A percentile compares a stretch with the other conserved stretches of the same genome.
These are phyloP conservation scores for Muntiacus muntjak DNA, from an alignment of 2,113 vertebrate species.

Conservation along the genomic window DNA sequence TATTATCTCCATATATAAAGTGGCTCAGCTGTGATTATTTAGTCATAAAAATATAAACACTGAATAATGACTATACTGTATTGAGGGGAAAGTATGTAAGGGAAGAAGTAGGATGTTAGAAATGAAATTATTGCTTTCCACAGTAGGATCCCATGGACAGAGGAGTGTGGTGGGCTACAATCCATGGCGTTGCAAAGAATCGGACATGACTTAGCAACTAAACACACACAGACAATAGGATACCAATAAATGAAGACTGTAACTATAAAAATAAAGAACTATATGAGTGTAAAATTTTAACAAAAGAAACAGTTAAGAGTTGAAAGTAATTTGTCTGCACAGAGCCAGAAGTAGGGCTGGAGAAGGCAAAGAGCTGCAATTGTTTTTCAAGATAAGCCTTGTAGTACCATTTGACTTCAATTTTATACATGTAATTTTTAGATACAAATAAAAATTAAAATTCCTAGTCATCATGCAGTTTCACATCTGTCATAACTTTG, in stretches of 20 bases:
- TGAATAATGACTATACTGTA: background rate
- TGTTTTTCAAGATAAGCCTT: background rate
- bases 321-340: background rate
- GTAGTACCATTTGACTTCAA: background rate
- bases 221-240: background rate
- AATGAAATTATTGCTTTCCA: background rate
- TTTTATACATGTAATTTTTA: background rate
- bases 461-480: background rate
- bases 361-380: background rate
- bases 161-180: background rate
- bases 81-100: background rate
- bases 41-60: background rate
- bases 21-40: background rate
- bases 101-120: background rate
- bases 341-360: background rate
- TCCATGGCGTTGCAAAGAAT: background rate
- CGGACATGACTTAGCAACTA: background rate
- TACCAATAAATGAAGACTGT: background rate
- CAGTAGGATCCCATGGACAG: background rate
- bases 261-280: background rate
- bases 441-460: conserved; percentile 1
- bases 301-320: background rate
- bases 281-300: background rate
- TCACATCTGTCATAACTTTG: background rate
- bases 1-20: background rate